Base-by-base conservation (phyloP, 2,797 vertebrate species). In the Staurois parvus region DNA sequence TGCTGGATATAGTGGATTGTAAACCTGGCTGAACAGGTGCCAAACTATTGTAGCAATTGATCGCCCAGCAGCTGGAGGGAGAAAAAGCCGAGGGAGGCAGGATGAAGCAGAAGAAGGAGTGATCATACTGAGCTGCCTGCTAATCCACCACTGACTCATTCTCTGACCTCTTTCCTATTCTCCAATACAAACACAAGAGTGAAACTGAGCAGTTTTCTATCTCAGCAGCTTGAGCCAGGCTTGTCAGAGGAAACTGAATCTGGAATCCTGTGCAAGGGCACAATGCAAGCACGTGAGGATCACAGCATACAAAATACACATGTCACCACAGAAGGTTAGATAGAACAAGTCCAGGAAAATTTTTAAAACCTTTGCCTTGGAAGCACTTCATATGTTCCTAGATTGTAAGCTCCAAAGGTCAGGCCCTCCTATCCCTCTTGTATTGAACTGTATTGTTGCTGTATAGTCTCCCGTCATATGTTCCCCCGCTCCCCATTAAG, bases 181-280 rank as follows among this genome's bases (percentile, higher is more conserved):
- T 12, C 24, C 26, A 77, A 77, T 66, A 69, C 28, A 79, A 79
- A 68, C 64, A 79, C 3, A 69, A 79, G 77, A 69, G 66, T 69
- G 77, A 79, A 79, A 80, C 78, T 52, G 13, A 10, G 42, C 78
- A 80, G 78, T 66, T 80, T 80, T 70, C 66, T 48, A 69, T 69
- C 30, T 56, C 11, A 28, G 0, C 8, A 62, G 40, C 45, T 7
- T 2, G 56, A 30, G 64, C 30, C 74, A 17, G 76, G 11, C 28
- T 1, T 28, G 7, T 79, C 34, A 34, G 32, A 24, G 24, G 78
- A 70, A 56, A 80, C 78, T 1, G 30, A 70, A 56, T 70, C 42
- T 72, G 34, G 48, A 52, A 52, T 52, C 19, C 19, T 17, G 19
- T 52, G 48, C 48, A 52, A 4, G 48, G 48, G 48, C 13, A 52